Base-by-base conservation (phyloP, 2,888 invertebrate species). In the Tenthredo livida region DNA sequence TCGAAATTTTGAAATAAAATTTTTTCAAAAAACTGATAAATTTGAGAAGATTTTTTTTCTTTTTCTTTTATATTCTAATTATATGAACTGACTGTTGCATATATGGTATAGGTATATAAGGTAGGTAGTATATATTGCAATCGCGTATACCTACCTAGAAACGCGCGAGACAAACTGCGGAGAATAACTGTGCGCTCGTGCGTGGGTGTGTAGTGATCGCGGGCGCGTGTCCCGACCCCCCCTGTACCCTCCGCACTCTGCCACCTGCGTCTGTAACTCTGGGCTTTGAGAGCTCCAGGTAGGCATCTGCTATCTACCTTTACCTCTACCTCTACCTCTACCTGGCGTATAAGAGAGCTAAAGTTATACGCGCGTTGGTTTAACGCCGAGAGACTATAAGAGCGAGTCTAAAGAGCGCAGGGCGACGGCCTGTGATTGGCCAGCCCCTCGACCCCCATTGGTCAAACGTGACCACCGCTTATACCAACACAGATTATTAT, bases 381-480 rank as follows among this genome's bases (percentile, higher is more conserved):
- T 43, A 43, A 40, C 17, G 21, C 3, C 3, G 40, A 37, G 43
- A 75, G 21, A 33, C 17, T 10, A 50, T 40, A 29, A 58, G 78
- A 78, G 10, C 43, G 43, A 17, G 40, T 72, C 72, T 17, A 21
- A 21, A 43, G 40, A 73, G 72, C 43, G 40, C 72, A 73, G 72
- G 72, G 12, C 43, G 72, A 73, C 43, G 72, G 72, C 25, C n/a
- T 73, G 61, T 65, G 67, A 65, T 61, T 61, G 80, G 85, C 25
- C 90, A 89, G 89, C 89, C 89, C 88, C 89, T 87, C 85, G 80
- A 77, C 78, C 75, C 87, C 87, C 85, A 90, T 91, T 91, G 91
- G 91, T 88, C 90, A 88, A 83, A 72, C 78, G 54, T 12, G 25
- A 77, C 50, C 50, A 54, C 10, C 77, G 77, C 77, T 47, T 77